Conservation (phyloP, 2,888 invertebrate species). For the Cyclophora punctaria region DNA sequence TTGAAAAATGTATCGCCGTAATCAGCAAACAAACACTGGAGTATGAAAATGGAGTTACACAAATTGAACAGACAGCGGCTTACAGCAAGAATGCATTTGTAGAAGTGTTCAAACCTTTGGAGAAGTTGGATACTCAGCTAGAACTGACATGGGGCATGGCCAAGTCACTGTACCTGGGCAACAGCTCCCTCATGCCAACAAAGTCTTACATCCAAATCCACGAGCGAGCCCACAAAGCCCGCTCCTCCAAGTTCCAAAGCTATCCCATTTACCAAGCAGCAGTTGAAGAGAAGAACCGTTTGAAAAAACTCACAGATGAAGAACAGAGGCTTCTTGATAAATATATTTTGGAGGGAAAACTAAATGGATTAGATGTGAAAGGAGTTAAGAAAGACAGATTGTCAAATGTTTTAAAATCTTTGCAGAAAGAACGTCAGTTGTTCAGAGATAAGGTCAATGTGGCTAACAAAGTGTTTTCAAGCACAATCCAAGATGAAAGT, state of each 20-base stretch:
- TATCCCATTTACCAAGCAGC: constrained; percentile 80
- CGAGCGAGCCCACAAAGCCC: constrained; percentile 83
- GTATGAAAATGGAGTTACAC: constrained; percentile 84
- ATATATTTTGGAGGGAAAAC: constrained; percentile 85
- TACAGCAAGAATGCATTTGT: constrained; percentile 77
- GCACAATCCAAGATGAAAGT: constrained; percentile 78
- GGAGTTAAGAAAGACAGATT: constrained; percentile 64
- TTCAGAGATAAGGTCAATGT: constrained; percentile 81
- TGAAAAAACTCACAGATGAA: constrained; percentile 71
- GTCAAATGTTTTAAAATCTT: constrained; percentile 62
- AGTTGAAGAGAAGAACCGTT: constrained; percentile 68
- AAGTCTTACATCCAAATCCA: constrained; percentile 86
- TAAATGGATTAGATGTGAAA: constrained; percentile 85
- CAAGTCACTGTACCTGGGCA: constrained; percentile 87
- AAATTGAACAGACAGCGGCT: constrained; percentile 74
- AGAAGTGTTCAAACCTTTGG: constrained; percentile 83
- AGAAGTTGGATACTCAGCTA: constrained; percentile 81
- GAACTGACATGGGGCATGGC: constrained; percentile 92
- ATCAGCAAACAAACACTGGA: constrained; percentile 88
- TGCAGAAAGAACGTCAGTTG: constrained; percentile 72
- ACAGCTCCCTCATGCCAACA: constrained; percentile 85
- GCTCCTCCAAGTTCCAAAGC: constrained; percentile 83
- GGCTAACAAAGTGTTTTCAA: constrained; percentile 79
- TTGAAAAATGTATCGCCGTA: constrained; percentile 89
- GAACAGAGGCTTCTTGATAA: constrained; percentile 84